phyloP scores from a whole-genome alignment of 92 coral and sea anemone genomes.

The Actinostola sp. region DNA sequence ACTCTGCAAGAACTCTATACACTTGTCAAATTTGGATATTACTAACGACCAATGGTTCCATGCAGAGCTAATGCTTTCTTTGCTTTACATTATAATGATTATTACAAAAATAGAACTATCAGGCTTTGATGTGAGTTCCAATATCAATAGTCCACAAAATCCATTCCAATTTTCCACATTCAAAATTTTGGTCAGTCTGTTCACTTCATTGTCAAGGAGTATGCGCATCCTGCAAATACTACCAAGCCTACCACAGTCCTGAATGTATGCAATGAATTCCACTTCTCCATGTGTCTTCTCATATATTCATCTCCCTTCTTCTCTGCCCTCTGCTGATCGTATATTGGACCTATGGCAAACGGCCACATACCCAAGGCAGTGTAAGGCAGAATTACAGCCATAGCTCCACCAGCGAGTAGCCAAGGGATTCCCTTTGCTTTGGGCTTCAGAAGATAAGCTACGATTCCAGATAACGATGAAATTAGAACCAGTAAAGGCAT shows the following conservation, averaged over 20 bases:
- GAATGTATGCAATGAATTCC: constrained; percentile 52
- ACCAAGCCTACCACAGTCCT: constrained; percentile 44
- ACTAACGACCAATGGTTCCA: too few species aligned
- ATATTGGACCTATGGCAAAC: constrained; percentile 61
- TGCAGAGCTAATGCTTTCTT: too few species aligned
- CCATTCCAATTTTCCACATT: not conserved
- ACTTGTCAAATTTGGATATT: too few species aligned
- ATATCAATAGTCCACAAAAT: not conserved
- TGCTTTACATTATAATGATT: too few species aligned
- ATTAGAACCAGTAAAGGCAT: constrained; percentile 29
- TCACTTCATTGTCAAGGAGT: constrained; percentile 8
- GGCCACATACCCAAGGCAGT: constrained; percentile 61
- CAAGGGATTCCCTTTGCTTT: constrained; percentile 65
- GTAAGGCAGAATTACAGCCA: constrained; percentile 54
- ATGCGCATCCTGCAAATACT: constrained; percentile 47
- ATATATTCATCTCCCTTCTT: constrained; percentile 60
- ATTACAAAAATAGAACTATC: too few species aligned
- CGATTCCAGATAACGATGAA: constrained; percentile 40
- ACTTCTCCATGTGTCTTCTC: constrained; percentile 38
- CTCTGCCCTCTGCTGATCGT: constrained; percentile 43
- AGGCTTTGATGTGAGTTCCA: constrained; percentile 2
- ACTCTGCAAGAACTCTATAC: too few species aligned
- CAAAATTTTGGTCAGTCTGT: not conserved
- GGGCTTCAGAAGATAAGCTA: constrained; percentile 40
- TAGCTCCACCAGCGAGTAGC: constrained; percentile 62